Percentiles rank a stretch among this genome's conserved stretches.
Evolutionary conservation across 2,113 vertebrate genomes (phyloP).

Genomic region (Synchiropus splendidus): DNA sequence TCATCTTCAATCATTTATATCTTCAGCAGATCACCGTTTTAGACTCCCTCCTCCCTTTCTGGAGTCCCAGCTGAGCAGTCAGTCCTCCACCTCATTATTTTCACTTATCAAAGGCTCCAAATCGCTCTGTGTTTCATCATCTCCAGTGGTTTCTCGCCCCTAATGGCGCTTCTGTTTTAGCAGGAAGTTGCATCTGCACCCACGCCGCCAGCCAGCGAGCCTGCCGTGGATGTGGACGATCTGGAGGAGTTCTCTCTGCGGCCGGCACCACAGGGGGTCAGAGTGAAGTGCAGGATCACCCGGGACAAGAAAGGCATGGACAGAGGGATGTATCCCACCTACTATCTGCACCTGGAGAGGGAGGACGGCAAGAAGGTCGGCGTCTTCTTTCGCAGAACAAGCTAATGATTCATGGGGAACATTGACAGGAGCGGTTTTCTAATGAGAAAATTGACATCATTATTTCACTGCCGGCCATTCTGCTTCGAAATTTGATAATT

Average conservation of each 20-base stretch:
- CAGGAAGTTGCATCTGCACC: conserved; percentile 89
- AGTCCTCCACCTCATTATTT: conserved; percentile 37
- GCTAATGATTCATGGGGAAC: too few species aligned
- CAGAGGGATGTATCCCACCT: conserved; percentile 97
- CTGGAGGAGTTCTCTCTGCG: conserved; percentile 90
- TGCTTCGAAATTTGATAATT: too few species aligned
- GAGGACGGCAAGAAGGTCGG: conserved; percentile 96
- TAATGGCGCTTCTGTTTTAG: conserved; percentile 4
- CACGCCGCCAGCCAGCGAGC: conserved; percentile 77
- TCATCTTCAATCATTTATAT: conserved; percentile 13
- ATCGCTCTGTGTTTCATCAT: background rate
- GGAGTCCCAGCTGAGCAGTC: conserved; percentile 29
- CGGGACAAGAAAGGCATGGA: conserved; percentile 99
- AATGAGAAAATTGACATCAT: too few species aligned
- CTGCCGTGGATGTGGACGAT: conserved; percentile 81
- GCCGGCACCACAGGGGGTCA: conserved; percentile 86
- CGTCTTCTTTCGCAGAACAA: too few species aligned
- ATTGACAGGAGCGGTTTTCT: too few species aligned
- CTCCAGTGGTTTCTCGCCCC: conserved; percentile 6
- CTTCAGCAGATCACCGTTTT: conserved; percentile 34
- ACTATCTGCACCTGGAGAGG: conserved; percentile 96
- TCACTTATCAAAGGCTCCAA: conserved; percentile 30
- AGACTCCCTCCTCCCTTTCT: conserved; percentile 36
- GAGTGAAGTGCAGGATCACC: conserved; percentile 95
- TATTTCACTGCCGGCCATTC: too few species aligned